Base-by-base conservation (phyloP, 2,113 vertebrate species). In the Agapornis roseicollis region DNA sequence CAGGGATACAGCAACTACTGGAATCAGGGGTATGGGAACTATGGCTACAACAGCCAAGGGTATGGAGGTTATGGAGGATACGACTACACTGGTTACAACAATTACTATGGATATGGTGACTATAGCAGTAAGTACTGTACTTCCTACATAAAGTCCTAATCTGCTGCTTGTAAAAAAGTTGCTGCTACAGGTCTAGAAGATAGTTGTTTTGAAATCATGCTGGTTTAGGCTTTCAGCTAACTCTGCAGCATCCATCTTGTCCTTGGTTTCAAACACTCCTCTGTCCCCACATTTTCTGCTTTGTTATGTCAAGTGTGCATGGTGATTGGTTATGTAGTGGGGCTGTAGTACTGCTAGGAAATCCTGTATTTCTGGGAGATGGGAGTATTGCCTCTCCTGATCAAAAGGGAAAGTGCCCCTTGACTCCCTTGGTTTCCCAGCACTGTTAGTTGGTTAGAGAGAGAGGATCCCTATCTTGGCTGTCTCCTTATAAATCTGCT, bases 11-110 rank as follows among this genome's bases (percentile, higher is more conserved):
- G 98, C 94, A 99, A 97, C 98, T 99, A 99, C 97, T 99, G 99
- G 99, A 99, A 99, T 98, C 99, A 99, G 98, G 99, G 99, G 49
- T 99, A 99, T 96, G 99, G 99, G 68, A 99, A 99, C 97, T 99
- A 99, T 96, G 99, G 99, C 97, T 99, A 99, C 98, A 98, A 98
- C 98, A 99, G 99, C 98, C 99, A 99, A 98, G 99, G 99, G 42
- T 99, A 99, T 89, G 99, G 99, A 92, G 99, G 99, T 91, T 99
- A 99, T 85, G 99, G 99, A 96, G 98, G 98, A 97, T 99, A 99
- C 96, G 99, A 99, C 98, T 99, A 99, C 98, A 98, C 99, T 95
- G 99, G 99, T 97, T 99, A 99, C 99, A 99, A 99, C 99, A 99
- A 98, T 98, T 99, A 99, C 97, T 99, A 99, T 93, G 99, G 99